A percentile compares a stretch with the other conserved stretches of the same genome.
phyloP scores from a whole-genome alignment of 2,888 invertebrate species.

The Rhamnusium bicolor region DNA sequence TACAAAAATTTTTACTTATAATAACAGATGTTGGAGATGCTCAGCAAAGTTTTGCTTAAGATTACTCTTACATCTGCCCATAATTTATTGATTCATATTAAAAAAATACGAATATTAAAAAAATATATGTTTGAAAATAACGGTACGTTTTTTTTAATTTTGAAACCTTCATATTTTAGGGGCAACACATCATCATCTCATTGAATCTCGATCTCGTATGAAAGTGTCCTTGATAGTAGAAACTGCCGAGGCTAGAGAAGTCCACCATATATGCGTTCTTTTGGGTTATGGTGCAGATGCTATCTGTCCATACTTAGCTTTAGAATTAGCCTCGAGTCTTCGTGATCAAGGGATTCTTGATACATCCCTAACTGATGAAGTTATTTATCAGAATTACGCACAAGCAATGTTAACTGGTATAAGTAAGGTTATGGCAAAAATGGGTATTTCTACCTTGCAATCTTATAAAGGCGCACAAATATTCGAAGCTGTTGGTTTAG shows the following conservation, averaged over 20 bases:
- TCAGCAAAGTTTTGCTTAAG: no score
- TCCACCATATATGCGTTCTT: slow-evolving; percentile 96
- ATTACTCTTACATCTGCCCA: no score
- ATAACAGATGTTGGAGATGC: no score
- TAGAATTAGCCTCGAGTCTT: slow-evolving; percentile 91
- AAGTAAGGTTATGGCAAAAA: slow-evolving; percentile 96
- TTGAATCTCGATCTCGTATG: slow-evolving; percentile 95
- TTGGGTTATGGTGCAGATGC: slow-evolving; percentile 98
- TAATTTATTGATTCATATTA: no score
- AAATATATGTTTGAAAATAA: no score
- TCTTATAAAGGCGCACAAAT: slow-evolving; percentile 99
- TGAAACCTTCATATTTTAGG: slow-evolving; percentile 70
- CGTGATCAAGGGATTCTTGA: slow-evolving; percentile 91
- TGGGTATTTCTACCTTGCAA: slow-evolving; percentile 99
- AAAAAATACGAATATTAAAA: no score
- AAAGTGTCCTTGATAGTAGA: slow-evolving; percentile 96
- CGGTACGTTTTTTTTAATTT: no score
- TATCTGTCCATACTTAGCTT: slow-evolving; percentile 96
- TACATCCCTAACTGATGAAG: slow-evolving; percentile 81
- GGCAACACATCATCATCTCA: slow-evolving; percentile 95
- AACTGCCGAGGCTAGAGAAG: slow-evolving; percentile 96
- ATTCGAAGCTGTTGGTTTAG: slow-evolving; percentile 97
- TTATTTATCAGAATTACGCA: slow-evolving; percentile 90
- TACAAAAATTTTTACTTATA: no score
- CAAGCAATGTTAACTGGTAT: slow-evolving; percentile 77